Percentiles rank a stretch among this genome's conserved stretches.
Evolutionary conservation across 2,888 invertebrate species (phyloP).

Genomic region (Dromius quadrimaculatus): DNA sequence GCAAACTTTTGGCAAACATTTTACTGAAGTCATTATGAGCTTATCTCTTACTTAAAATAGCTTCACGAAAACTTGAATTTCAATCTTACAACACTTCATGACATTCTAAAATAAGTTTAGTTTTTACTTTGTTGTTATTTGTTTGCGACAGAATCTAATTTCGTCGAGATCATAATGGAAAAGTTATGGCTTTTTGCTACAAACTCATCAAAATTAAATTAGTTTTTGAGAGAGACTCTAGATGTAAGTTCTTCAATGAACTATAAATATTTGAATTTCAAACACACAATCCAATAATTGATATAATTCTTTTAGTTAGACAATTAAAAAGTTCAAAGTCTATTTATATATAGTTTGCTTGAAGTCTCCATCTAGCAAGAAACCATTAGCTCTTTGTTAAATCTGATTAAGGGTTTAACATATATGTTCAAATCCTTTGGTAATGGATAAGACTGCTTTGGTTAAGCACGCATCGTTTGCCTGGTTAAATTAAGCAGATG

Average conservation of each 20-base stretch:
- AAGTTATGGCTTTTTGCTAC: conserved; percentile 12
- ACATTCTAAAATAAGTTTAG: neutral
- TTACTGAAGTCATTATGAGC: conserved; percentile 29
- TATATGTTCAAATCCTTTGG: too few species aligned
- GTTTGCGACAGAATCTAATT: conserved; percentile 9
- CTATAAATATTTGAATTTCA: too few species aligned
- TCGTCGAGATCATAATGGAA: conserved; percentile 1
- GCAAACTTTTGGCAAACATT: conserved; percentile 17
- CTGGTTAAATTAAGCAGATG: conserved; percentile 5
- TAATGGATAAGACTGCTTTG: neutral
- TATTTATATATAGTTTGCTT: too few species aligned
- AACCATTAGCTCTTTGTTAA: too few species aligned
- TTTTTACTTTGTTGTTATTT: conserved; percentile 12
- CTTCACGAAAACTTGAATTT: conserved; percentile 18
- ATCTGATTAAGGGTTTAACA: too few species aligned
- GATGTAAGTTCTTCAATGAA: too few species aligned
- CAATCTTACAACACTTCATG: conserved; percentile 15
- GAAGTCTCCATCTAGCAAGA: too few species aligned
- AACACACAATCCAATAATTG: too few species aligned
- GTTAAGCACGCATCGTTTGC: neutral
- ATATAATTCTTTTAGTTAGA: too few species aligned
- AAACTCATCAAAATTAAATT: conserved; percentile 2
- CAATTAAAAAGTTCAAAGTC: too few species aligned
- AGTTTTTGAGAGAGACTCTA: neutral
- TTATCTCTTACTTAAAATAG: conserved; percentile 18